Conservation (phyloP, 2,888 invertebrate species). For the Adelphocoris suturalis region DNA sequence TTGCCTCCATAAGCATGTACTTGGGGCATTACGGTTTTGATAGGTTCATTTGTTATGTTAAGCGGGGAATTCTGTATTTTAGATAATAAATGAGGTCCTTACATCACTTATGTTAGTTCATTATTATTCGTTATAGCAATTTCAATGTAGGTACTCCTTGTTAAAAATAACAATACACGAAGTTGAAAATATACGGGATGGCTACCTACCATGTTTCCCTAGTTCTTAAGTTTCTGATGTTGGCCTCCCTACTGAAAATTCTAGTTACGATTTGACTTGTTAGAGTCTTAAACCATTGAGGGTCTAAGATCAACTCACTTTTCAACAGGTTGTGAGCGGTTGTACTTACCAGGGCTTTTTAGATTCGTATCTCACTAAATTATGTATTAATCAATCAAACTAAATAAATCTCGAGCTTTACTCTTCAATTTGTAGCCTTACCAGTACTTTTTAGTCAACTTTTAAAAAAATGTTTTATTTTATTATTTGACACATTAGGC, state of each 20-base stretch:
- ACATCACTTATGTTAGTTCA: background rate
- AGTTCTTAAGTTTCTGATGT: background rate
- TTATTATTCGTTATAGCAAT: too few species aligned
- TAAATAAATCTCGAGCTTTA: background rate
- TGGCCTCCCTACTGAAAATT: background rate
- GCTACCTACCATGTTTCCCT: background rate
- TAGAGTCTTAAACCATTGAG: background rate
- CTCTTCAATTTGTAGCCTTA: background rate
- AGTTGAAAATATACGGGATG: too few species aligned
- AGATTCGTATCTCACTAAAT: background rate
- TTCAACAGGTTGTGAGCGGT: constrained; percentile 10
- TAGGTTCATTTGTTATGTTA: too few species aligned
- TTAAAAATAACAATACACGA: too few species aligned
- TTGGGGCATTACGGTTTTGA: too few species aligned
- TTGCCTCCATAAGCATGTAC: too few species aligned
- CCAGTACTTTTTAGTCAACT: background rate
- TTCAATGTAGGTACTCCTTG: too few species aligned
- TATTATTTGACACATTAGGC: background rate
- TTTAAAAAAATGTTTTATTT: too few species aligned
- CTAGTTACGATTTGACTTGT: background rate
- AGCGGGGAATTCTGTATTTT: too few species aligned
- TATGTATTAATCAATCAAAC: background rate
- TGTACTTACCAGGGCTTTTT: constrained; percentile 28
- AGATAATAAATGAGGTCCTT: background rate
- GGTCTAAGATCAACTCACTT: background rate